Conservation (phyloP, 2,113 vertebrate species). For the Regulus satrapa region DNA sequence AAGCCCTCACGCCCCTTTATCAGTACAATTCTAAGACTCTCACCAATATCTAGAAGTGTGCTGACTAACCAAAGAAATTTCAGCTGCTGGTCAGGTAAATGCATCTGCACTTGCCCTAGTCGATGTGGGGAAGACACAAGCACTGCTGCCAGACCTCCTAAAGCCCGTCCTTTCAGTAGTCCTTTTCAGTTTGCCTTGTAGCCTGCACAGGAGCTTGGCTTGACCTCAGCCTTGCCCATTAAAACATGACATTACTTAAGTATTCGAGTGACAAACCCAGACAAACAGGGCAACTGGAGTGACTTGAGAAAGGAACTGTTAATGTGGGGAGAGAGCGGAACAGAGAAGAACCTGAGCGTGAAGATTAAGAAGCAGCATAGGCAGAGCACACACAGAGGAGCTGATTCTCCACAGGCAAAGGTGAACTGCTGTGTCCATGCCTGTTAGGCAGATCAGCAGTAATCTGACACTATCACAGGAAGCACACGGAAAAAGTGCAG, state of each 20-base stretch:
- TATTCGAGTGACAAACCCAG: accelerated
- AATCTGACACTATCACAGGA: not conserved
- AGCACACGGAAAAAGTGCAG: not conserved
- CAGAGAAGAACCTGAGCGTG: not conserved
- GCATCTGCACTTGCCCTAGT: not conserved
- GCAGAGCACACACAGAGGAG: not conserved
- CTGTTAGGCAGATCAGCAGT: not conserved
- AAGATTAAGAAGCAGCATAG: not conserved
- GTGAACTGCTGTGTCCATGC: not conserved
- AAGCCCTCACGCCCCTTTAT: not conserved
- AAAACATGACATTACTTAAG: not conserved
- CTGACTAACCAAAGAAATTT: not conserved
- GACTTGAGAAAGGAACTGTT: not conserved
- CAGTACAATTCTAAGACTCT: not conserved
- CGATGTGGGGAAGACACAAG: not conserved
- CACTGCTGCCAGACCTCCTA: not conserved
- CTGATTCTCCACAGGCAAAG: not conserved
- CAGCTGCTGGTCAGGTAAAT: not conserved
- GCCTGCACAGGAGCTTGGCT: not conserved
- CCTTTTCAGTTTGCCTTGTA: too few relatives aligned
- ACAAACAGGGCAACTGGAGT: not conserved
- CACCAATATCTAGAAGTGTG: not conserved
- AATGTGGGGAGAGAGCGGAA: not conserved
- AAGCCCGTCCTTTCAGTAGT: accelerated
- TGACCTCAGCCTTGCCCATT: not conserved